A percentile compares a stretch with the other conserved stretches of the same genome.
These are phyloP conservation scores for Ariolimax columbianus DNA, from an alignment of 2,888 invertebrate genomes.

Conservation along the genomic window DNA sequence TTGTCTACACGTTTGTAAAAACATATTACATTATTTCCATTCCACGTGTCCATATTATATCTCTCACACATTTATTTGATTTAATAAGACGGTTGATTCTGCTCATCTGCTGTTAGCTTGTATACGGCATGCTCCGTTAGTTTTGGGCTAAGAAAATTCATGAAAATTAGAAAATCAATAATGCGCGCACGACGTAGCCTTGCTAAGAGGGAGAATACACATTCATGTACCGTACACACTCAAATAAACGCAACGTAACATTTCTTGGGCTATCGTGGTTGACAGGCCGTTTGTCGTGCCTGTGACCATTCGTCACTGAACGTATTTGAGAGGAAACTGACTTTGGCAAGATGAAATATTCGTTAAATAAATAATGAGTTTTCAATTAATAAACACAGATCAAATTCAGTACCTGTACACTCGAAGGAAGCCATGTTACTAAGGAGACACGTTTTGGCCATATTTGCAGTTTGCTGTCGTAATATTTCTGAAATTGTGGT, in stretches of 20 bases:
- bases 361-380: background rate
- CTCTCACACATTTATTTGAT: background rate
- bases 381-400: background rate
- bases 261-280: background rate
- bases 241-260: background rate
- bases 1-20: no score
- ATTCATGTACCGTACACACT: constrained; percentile 11
- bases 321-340: background rate
- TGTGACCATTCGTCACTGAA: no score
- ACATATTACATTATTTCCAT: background rate
- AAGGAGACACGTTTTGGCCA: constrained; percentile 16
- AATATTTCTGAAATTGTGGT: background rate
- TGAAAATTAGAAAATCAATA: constrained; percentile 25
- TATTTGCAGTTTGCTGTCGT: background rate
- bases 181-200: background rate
- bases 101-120: background rate
- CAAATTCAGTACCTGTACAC: background rate
- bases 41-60: background rate
- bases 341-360: background rate
- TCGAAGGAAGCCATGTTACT: constrained; percentile 1
- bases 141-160: background rate
- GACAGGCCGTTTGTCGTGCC: background rate
- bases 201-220: background rate
- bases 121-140: background rate
- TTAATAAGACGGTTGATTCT: background rate